These are phyloP conservation scores for Cyphomyrus plagiostoma DNA, from an alignment of 2,113 vertebrate species.

Conservation along the genomic window DNA sequence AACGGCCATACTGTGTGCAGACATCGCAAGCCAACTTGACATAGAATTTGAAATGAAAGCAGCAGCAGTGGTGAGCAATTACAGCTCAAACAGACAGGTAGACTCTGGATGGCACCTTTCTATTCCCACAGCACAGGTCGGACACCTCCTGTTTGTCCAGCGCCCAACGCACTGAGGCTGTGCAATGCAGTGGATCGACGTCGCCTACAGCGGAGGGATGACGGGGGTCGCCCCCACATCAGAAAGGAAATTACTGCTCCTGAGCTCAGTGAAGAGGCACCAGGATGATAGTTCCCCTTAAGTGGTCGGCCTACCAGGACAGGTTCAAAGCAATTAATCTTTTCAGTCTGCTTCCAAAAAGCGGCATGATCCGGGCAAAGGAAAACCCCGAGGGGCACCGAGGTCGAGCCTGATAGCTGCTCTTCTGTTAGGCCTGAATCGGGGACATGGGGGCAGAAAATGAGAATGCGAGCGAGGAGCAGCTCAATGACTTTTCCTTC, in stretches of 20 bases:
- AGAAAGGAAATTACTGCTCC: background rate
- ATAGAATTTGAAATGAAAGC: background rate
- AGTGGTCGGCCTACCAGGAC: background rate
- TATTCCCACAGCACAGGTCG: background rate
- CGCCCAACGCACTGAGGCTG: background rate
- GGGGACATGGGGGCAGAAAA: background rate
- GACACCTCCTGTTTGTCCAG: background rate
- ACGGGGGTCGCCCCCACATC: background rate
- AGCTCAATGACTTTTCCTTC: background rate
- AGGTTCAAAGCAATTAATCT: background rate
- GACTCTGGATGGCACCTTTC: background rate
- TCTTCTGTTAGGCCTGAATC: background rate
- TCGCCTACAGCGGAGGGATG: background rate
- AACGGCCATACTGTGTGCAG: background rate
- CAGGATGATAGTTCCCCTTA: background rate
- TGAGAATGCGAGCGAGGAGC: background rate
- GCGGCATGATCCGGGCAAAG: background rate
- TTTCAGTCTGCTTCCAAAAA: background rate
- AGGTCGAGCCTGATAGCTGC: background rate
- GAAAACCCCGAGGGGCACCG: background rate
- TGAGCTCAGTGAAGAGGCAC: background rate
- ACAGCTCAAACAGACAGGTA: background rate
- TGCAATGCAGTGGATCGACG: background rate
- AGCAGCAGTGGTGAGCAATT: background rate
- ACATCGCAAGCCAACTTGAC: background rate